A percentile compares a stretch with the other conserved stretches of the same genome.
These are phyloP conservation scores for Caenorhabditis brenneri DNA, from an alignment of 1,140 invertebrate species.

Conservation along the genomic window DNA sequence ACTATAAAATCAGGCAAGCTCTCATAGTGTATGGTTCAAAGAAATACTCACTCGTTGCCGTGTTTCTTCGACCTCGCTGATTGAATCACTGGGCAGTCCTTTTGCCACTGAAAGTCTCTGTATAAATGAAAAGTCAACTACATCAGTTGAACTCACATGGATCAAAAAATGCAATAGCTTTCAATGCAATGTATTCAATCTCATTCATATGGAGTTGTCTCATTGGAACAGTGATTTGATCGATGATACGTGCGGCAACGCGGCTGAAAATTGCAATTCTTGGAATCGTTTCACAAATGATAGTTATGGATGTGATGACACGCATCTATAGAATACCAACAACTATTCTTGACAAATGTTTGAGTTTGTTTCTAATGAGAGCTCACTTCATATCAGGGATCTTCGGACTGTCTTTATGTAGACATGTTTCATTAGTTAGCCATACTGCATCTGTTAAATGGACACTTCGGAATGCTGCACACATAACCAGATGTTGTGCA, in stretches of 20 bases:
- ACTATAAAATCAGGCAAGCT: too few species aligned
- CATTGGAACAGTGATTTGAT: constrained; percentile 73
- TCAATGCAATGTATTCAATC: constrained; percentile 74
- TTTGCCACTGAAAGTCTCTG: constrained; percentile 81
- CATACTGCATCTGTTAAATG: constrained; percentile 61
- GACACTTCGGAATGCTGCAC: constrained; percentile 66
- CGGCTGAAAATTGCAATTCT: constrained; percentile 69
- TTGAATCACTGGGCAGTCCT: constrained; percentile 80
- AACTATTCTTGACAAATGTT: not conserved
- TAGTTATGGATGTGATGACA: too few species aligned
- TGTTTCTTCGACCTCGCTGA: constrained; percentile 81
- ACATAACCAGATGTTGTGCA: constrained; percentile 67
- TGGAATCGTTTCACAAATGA: too few species aligned
- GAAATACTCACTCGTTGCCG: constrained; percentile 76
- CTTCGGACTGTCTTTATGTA: constrained; percentile 63
- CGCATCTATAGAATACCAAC: too few species aligned
- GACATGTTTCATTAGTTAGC: constrained; percentile 65
- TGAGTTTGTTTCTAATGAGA: not conserved
- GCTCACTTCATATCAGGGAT: constrained; percentile 65
- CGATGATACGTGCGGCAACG: constrained; percentile 82
- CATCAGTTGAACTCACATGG: constrained; percentile 58
- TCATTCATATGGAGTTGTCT: constrained; percentile 73
- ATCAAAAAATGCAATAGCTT: constrained; percentile 73
- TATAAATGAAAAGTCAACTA: constrained; percentile 46
- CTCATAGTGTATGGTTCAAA: too few species aligned